A percentile compares a stretch with the other conserved stretches of the same genome.
phyloP scores from a whole-genome alignment of 2,113 vertebrate species.

The Daphoenositta chrysoptera region DNA sequence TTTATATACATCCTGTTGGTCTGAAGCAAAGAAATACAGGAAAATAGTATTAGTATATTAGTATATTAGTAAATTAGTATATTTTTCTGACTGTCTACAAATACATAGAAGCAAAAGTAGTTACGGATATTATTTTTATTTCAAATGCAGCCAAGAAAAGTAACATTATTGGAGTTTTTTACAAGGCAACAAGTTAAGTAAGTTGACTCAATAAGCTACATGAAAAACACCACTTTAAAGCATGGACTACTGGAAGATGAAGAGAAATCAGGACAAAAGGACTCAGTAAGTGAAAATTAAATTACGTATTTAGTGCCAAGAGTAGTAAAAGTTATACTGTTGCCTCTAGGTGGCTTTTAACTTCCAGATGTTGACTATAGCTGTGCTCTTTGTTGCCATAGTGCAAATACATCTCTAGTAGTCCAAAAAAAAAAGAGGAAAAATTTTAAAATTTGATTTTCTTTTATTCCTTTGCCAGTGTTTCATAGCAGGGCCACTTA shows the following conservation, averaged over 20 bases:
- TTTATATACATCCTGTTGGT: background rate
- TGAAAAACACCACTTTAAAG: background rate
- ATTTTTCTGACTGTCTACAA: background rate
- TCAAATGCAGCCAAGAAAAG: background rate
- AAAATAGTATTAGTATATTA: background rate
- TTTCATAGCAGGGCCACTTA: background rate
- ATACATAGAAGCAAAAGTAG: background rate
- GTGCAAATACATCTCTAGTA: background rate
- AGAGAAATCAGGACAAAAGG: background rate
- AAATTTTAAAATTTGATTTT: accelerated
- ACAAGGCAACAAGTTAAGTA: background rate
- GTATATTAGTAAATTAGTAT: background rate
- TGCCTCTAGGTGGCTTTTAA: background rate
- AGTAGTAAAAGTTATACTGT: background rate
- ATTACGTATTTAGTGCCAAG: background rate
- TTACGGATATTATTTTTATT: background rate
- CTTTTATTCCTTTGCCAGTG: background rate
- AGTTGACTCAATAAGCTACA: background rate
- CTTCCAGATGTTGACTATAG: background rate
- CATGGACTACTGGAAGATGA: background rate
- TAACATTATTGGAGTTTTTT: background rate
- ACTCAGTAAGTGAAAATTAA: background rate
- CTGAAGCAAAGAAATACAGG: background rate
- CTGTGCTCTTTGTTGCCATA: background rate
- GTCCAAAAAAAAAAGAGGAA: background rate